Conservation (phyloP, 64 coral and sea anemone genomes). For the Stichodactyla helianthus region DNA sequence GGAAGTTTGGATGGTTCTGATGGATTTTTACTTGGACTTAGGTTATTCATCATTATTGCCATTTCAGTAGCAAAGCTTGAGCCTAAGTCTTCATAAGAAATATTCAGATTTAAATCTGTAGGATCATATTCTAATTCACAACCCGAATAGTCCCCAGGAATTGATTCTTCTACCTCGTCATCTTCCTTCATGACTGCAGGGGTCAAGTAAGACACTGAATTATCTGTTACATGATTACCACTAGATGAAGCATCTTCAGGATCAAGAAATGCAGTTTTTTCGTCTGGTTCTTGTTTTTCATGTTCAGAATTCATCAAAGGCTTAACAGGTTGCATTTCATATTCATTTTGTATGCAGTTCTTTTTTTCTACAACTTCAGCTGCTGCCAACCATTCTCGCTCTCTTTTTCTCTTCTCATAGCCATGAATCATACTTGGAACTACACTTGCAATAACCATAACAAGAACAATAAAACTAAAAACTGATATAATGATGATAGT, state of each 20-base stretch:
- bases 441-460: constrained; percentile 74
- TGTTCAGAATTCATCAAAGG: neutral
- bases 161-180: constrained; percentile 17
- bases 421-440: constrained; percentile 61
- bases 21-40: neutral
- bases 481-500: constrained; percentile 74
- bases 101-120: constrained; percentile 43
- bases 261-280: constrained; percentile 12
- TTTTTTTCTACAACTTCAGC: neutral
- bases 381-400: constrained; percentile 29
- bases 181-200: neutral
- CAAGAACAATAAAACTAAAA: constrained; percentile 68
- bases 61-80: constrained; percentile 85
- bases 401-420: constrained; percentile 45
- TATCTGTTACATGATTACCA: neutral
- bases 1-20: neutral
- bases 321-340: constrained; percentile 54
- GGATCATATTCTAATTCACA: constrained; percentile 65
- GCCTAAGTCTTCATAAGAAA: constrained; percentile 63
- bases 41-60: constrained; percentile 39
- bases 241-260: constrained; percentile 26
- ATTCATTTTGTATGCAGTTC: constrained; percentile 14
- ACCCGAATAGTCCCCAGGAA: neutral
- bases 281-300: neutral
- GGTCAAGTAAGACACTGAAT: neutral